These are phyloP conservation scores for Microcebus ravelobensis DNA, from an alignment of 2,113 vertebrate species.

Conservation along the genomic window DNA sequence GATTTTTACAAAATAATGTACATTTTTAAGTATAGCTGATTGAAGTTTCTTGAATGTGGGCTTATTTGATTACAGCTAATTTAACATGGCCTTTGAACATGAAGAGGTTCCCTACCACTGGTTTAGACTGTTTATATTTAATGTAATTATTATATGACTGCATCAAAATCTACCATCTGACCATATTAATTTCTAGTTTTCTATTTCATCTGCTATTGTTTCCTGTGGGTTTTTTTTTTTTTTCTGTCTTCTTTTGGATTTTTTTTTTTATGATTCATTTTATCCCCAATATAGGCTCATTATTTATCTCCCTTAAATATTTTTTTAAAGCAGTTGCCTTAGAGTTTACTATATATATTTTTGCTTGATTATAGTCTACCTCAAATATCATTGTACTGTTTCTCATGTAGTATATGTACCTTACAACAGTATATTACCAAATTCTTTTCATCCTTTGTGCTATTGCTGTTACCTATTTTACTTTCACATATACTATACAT, in stretches of 20 bases:
- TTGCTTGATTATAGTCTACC: not conserved
- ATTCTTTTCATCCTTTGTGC: not conserved
- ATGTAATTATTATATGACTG: not conserved
- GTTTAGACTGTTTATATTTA: not conserved
- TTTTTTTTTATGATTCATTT: not conserved
- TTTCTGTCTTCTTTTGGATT: not conserved
- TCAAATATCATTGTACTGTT: not conserved
- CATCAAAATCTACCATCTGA: not conserved
- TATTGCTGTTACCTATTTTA: not conserved
- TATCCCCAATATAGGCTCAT: not conserved
- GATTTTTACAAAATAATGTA: no score
- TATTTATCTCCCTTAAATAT: not conserved
- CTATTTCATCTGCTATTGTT: not conserved
- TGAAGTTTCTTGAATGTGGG: no score
- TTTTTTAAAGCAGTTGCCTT: not conserved
- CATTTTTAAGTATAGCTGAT: no score
- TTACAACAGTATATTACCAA: not conserved
- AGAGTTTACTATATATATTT: not conserved
- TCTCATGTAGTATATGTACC: not conserved
- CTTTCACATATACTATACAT: not conserved
- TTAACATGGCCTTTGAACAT: no score
- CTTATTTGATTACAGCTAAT: no score
- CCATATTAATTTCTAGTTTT: not conserved
- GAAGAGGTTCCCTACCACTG: no score
- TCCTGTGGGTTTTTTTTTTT: not conserved